A percentile compares a stretch with the other conserved stretches of the same genome.
Conservation (phyloP, 2,113 vertebrate genomes). For the Bungarus multicinctus region DNA sequence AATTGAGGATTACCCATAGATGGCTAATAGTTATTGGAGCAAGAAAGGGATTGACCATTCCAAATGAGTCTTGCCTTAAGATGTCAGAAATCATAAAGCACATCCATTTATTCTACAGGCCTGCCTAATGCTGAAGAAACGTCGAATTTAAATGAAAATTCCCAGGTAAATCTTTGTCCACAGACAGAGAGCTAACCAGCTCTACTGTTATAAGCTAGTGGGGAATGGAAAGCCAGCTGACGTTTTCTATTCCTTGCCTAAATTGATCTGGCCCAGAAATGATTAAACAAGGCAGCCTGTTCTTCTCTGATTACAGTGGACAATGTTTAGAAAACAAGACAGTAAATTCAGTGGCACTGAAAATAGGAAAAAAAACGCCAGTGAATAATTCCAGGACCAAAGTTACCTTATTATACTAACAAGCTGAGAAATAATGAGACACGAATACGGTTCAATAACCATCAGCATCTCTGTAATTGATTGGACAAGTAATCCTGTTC, state of each 20-base stretch:
- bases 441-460: background rate
- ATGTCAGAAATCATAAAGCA: background rate
- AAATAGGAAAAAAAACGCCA: background rate
- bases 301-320: background rate
- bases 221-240: background rate
- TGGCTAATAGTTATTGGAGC: background rate
- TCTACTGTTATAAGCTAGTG: background rate
- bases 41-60: background rate
- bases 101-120: background rate
- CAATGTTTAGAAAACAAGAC: constrained; percentile 3
- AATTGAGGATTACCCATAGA: too few species aligned
- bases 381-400: constrained; percentile 6
- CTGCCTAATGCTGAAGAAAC: background rate
- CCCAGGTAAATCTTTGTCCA: background rate
- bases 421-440: constrained; percentile 1
- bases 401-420: background rate
- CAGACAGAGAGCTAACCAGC: background rate
- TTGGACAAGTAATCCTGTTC: background rate
- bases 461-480: background rate
- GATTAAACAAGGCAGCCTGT: background rate
- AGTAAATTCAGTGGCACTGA: constrained; percentile 7
- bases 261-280: background rate
- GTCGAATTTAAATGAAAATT: background rate
- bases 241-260: background rate
- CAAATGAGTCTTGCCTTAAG: background rate